Base-by-base conservation (phyloP, 2,888 invertebrate species). In the Hydriomena furcata region DNA sequence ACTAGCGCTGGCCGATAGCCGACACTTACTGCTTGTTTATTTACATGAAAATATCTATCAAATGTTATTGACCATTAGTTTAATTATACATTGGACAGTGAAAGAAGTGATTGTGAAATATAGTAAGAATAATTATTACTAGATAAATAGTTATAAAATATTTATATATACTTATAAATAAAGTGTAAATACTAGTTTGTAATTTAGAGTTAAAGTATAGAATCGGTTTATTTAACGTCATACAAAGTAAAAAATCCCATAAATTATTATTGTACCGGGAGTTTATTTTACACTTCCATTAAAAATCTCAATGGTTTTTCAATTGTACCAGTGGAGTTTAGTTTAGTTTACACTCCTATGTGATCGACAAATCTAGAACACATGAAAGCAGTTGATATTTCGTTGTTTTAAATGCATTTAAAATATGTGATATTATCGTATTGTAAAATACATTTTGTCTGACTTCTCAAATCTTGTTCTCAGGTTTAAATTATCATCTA, bases 131-230 rank as follows among this genome's bases (percentile, higher is more conserved):
- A 84, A 76, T 85, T 88, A 85, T 88, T 55, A 52, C 51, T 53
- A 84, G 75, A 83, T 82, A 52, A 52, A 87, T 87, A 83, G 86
- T 84, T 88, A 90, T 90, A 88, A 87, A 52, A 89, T 90, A 90
- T 90, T 89, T 90, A 90, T 89, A 89, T 85, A 89, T 86, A 90
- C 82, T 80, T 88, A 88, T 88, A 88, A 89, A 89, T 88, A 89
- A 85, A 87, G 70, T 89, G 89, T 89, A 90, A 87, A 90, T 91
- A 91, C 76, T 91, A 91, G 89, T 62, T 62, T 82, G 81, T 89
- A 89, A 88, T 82, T 82, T 89, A 88, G 89, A 81, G 79, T 84
- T 88, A 87, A 88, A 86, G 79, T 86, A 89, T 88, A 89, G 88
- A 89, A 83, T 89, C 79, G 88, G 88, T 88, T 88, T 89, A 90